Base-by-base conservation (phyloP, 2,113 vertebrate species). In the Phrynosoma blainvillii region DNA sequence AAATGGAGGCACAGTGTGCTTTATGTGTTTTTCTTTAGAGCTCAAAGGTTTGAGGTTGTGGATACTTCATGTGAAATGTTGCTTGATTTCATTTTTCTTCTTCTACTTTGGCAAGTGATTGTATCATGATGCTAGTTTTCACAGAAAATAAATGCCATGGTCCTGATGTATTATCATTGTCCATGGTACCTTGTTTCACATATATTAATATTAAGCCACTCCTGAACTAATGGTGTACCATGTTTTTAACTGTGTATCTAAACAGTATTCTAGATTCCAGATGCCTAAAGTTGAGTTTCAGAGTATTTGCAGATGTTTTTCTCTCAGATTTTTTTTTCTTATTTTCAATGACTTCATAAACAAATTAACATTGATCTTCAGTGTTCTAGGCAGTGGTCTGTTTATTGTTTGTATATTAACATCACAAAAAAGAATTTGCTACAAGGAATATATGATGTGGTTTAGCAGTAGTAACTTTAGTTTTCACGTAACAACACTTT, bases 171-270 rank as follows among this genome's bases (percentile, higher is more conserved):
- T 91, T 88, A 84, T 75, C 90, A 81, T 23, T 25, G 2, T 89
- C 65, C 89, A 87, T 84, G 87, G 18, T 82, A 79, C 30, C 84
- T 75, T 32, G 32, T 80, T 92, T 93, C 94, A 91, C 88, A 94
- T 90, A 83, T 89, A 90, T 87, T 91, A 90, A 42, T 79, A 75
- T 10, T 74, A 87, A 54, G 68, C 68, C 32, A 52, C n/a, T 65
- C 40, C 1, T 91, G 87, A 79, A 91, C 85, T 54, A 80, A 84
- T 88, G 62, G 21, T 79, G 66, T 7, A 68, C 21, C 3, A 21
- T 27, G 66, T 89, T 91, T 56, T 36, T 90, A 20, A 13, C 78
- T 79, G 90, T 88, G 0, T 87, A 62, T 89, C 40, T 68, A n/a
- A 87, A 84, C 71, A 84, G 84, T 92, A 91, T 85, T 0, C 73